Evolutionary conservation across 2,113 vertebrate genomes (phyloP), one percentile per base, ranked within the genome.

Genomic region (Sitta europaea): DNA sequence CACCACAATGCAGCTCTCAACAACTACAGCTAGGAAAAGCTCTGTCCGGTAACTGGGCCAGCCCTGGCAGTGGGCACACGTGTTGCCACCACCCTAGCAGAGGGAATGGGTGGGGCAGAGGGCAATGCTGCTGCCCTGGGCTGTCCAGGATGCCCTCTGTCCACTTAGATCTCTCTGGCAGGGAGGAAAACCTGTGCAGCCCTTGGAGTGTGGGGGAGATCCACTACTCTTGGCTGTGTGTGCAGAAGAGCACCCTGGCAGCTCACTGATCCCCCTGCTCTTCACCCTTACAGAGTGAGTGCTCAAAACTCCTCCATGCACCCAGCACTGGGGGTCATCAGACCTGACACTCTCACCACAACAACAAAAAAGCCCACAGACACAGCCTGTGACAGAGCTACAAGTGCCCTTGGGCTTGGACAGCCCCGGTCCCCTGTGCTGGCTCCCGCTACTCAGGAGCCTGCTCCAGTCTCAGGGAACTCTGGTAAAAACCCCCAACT

Each of bases 371-470:
- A 31, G 20, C 16, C 10, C 59, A 57, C 0, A 2, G 55, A 29
- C 45, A 77, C 19, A 53, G 63, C 28, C 61, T 47, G 29, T 29
- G 21, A 78, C 14, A 77, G 45, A 76, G 42, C 5, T 40, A 36
- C 29, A 50, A 23, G 35, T 22, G 25, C 15, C 23, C 35, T 31
- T 3, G 2, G 50, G 36, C 45, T 36, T 43, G 14, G 48, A 27
- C 5, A 35, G 43, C 29, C 19, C 27, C 0, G 0, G 0, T 3
- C 27, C 29, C 36, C 25, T 4, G 24, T 35, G 33, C 12, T 0
- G 0, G n/a, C 18, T 70, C 35, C 42, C 17, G 24, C 31, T 23
- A 66, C 71, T 33, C 61, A 40, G 25, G 51, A 33, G 6, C 15
- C 36, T 8, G n/a, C 61, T 73, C 35, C 59, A 59, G 45, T 16